A percentile compares a stretch with the other conserved stretches of the same genome.
phyloP scores from a whole-genome alignment of 2,888 invertebrate species.

The Caenorhabditis sp. region DNA sequence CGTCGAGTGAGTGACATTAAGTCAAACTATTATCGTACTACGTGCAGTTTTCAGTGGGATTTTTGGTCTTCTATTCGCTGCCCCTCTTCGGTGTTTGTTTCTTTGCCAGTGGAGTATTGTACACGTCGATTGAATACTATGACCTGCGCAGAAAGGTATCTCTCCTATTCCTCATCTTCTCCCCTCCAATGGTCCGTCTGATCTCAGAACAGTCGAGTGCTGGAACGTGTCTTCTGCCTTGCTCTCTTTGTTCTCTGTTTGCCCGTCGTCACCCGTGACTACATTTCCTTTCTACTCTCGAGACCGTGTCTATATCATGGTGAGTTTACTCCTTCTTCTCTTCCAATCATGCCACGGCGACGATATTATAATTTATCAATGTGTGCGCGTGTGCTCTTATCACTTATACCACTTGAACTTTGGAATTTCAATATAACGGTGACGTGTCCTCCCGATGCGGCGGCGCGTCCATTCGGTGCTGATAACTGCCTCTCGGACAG shows the following conservation, averaged over 20 bases:
- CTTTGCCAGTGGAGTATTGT: constrained; percentile 18
- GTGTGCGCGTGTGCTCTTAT: constrained; percentile 19
- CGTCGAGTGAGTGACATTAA: constrained; percentile 26
- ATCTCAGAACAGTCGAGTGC: constrained; percentile 50
- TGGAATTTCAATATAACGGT: constrained; percentile 32
- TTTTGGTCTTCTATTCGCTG: constrained; percentile 49
- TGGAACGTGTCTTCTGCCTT: constrained; percentile 51
- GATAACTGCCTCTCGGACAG: constrained; percentile 8
- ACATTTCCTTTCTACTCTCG: constrained; percentile 42
- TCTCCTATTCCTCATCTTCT: no score
- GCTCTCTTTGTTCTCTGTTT: constrained; percentile 49
- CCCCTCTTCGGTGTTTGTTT: constrained; percentile 45
- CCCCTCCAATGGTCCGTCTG: not conserved
- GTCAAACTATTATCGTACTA: no score
- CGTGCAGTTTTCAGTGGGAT: constrained; percentile 46
- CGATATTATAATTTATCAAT: constrained; percentile 26
- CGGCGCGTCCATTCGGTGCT: constrained; percentile 16
- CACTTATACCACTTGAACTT: constrained; percentile 38
- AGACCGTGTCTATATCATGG: constrained; percentile 51
- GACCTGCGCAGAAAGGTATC: constrained; percentile 36
- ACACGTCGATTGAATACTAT: constrained; percentile 44
- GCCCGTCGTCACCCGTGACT: constrained; percentile 48
- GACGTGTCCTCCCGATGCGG: constrained; percentile 18
- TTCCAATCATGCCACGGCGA: constrained; percentile 11
- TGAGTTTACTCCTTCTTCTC: constrained; percentile 22